Base-by-base conservation (phyloP, 2,888 invertebrate genomes). In the Strigamia maritima region DNA sequence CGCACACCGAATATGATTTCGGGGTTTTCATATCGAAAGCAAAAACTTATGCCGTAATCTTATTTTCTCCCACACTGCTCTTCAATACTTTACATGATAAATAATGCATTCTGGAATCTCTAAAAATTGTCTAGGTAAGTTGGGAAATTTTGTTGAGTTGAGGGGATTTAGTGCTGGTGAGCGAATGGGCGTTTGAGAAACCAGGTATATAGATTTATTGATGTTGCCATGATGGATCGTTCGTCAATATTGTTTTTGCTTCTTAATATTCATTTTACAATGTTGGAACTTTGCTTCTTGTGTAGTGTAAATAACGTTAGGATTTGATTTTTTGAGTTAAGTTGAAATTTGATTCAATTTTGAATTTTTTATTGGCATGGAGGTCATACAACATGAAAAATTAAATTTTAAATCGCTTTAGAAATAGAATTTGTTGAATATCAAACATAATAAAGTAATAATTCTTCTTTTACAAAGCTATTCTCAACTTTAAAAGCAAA, bases 41-140 rank as follows among this genome's bases (percentile, higher is more conserved):
- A 54, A 54, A 54, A 54, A 54, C 54, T 54, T 54, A 54, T 54
- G 54, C 22, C 54, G 19, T 54, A 54, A 54, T 54, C 54, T 54
- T 54, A n/a, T 54, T 54, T 44, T n/a, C 44, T 19, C 22, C n/a
- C 54, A n/a, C n/a, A 54, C 22, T 54, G 54, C 54, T 54, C 19
- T 19, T 54, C 54, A 19, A 54, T 54, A 54, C 19, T 19, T 35
- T 54, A 19, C 54, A 54, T 19, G 54, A 54, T 54, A 54, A 22
- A 54, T 54, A 54, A 54, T 54, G 54, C 54, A 54, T 22, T 7
- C 6, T 19, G 54, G 54, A 19, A 54, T 54, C 54, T 35, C 54
- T 19, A 19, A 54, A 54, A 54, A 54, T 54, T 54, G 54, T 54
- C 54, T 54, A 19, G 19, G 54, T 19, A 54, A 54, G 54, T n/a